Percentiles rank a stretch among this genome's conserved stretches.
Conservation (phyloP, 1,140 invertebrate species). For the Drosophila setifemur region DNA sequence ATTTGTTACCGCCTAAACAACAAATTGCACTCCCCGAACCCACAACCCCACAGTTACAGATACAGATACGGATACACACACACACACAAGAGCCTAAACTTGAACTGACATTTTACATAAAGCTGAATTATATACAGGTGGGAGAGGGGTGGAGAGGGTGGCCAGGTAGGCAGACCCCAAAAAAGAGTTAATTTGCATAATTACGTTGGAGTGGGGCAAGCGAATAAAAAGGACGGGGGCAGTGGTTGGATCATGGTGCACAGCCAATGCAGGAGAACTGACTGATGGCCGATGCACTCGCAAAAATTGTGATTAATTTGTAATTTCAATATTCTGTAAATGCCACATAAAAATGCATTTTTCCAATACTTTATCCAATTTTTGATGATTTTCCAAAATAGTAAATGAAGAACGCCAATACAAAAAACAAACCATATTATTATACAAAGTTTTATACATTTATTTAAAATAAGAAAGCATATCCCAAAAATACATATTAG, state of each 20-base stretch:
- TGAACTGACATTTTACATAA: slow-evolving; percentile 69
- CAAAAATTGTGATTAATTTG: not conserved
- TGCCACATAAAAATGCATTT: no score
- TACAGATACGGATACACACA: no score
- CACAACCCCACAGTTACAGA: no score
- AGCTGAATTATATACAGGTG: slow-evolving; percentile 35
- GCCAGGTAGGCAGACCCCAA: slow-evolving; percentile 48
- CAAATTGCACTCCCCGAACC: slow-evolving; percentile 57
- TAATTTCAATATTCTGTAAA: not conserved
- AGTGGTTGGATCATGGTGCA: slow-evolving; percentile 39
- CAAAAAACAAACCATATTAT: no score
- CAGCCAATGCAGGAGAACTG: slow-evolving; percentile 28
- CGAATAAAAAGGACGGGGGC: not conserved
- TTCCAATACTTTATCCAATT: no score
- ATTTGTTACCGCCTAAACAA: slow-evolving; percentile 59
- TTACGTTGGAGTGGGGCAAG: slow-evolving; percentile 52
- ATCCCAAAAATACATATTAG: no score
- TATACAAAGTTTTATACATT: no score
- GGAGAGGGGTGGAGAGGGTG: not conserved
- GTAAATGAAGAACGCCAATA: no score
- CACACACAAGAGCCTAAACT: slow-evolving; percentile 47
- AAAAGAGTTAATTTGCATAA: slow-evolving; percentile 79
- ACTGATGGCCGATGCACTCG: slow-evolving; percentile 12
- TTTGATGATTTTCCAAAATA: no score
- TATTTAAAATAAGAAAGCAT: not conserved